Evolutionary conservation across 2,888 invertebrate species (phyloP).

Genomic region (Entomobrya proxima): DNA sequence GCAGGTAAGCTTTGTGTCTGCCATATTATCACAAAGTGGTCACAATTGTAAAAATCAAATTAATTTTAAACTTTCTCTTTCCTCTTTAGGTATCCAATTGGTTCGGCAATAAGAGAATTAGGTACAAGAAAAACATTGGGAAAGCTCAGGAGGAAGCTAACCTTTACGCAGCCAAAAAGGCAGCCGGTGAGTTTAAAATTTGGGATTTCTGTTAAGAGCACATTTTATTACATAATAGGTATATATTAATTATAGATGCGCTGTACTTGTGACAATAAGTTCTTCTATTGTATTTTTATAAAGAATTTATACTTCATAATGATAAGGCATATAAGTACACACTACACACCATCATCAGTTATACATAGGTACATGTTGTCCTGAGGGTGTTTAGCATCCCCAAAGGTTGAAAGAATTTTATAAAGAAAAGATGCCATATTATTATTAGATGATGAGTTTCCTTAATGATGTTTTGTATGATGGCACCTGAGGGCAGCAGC

Average conservation of each 20-base stretch:
- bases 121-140: constrained; percentile 99
- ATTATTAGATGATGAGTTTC: constrained; percentile 39
- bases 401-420: constrained; percentile 17
- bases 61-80: background rate
- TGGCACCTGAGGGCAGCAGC: constrained; percentile 59
- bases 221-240: background rate
- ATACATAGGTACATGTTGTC: background rate
- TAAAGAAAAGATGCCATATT: background rate
- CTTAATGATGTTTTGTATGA: constrained; percentile 59
- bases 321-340: background rate
- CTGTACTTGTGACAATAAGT: constrained; percentile 5
- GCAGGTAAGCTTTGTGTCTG: constrained; percentile 83
- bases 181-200: constrained; percentile 86
- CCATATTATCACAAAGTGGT: no score
- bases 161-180: constrained; percentile 98
- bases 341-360: background rate
- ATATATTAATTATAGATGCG: background rate
- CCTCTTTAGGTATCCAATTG: constrained; percentile 94
- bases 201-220: background rate
- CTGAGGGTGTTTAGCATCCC: background rate
- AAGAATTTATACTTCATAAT: background rate
- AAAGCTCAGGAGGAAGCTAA: constrained; percentile 99
- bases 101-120: constrained; percentile 99
- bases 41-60: background rate
- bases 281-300: background rate